phyloP scores from a whole-genome alignment of 1,140 invertebrate genomes.

The Tetramorium parvispinum region DNA sequence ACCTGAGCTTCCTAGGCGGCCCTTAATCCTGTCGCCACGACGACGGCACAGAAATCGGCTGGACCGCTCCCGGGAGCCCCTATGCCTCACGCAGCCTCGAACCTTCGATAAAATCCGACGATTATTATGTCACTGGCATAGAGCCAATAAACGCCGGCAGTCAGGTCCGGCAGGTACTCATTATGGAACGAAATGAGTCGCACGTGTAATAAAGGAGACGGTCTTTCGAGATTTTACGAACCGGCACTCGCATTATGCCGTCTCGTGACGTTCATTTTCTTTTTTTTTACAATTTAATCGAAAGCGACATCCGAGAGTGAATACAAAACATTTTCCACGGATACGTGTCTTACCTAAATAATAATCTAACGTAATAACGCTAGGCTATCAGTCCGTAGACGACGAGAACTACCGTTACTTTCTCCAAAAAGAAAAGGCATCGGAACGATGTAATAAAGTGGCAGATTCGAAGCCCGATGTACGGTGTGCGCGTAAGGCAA shows the following conservation, averaged over 20 bases:
- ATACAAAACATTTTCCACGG: background rate
- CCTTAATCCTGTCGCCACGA: background rate
- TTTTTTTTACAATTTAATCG: background rate
- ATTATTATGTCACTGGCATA: constrained; percentile 35
- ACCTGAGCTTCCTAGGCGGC: background rate
- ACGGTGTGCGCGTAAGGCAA: background rate
- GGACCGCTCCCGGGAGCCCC: background rate
- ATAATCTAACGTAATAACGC: background rate
- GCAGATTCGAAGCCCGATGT: background rate
- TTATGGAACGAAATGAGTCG: constrained; percentile 30
- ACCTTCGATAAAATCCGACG: background rate
- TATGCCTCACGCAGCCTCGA: background rate
- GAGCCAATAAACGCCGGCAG: constrained; percentile 30
- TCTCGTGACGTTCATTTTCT: background rate
- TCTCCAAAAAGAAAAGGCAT: background rate
- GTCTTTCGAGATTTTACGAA: constrained; percentile 16
- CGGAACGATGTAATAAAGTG: background rate
- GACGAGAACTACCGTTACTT: background rate
- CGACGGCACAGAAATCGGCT: background rate
- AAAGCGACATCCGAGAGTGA: background rate
- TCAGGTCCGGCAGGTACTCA: constrained; percentile 3
- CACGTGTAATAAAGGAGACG: constrained; percentile 27
- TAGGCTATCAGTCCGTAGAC: background rate
- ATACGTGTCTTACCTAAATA: background rate
- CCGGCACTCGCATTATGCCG: background rate